These are phyloP conservation scores for Uropetala carovei DNA, from an alignment of 2,888 invertebrate species.

Conservation along the genomic window DNA sequence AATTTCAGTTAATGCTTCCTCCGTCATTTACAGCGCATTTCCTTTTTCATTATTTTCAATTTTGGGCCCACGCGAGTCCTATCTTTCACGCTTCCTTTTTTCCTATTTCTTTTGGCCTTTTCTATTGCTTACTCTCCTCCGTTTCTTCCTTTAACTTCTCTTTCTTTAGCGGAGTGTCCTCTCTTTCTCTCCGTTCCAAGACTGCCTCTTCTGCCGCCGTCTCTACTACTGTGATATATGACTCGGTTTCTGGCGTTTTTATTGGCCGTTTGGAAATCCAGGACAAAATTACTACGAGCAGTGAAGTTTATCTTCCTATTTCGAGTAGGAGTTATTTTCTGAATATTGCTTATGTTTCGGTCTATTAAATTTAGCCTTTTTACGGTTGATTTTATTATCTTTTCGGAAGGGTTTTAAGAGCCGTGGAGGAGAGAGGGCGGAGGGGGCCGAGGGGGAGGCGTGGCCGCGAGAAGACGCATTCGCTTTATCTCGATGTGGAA, in stretches of 20 bases:
- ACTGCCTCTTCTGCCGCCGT: not conserved
- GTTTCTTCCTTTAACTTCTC: not conserved
- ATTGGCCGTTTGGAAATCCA: conserved; percentile 14
- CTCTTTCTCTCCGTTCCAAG: not conserved
- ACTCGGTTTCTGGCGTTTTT: not conserved
- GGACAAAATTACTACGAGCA: conserved; percentile 14
- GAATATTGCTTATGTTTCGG: conserved; percentile 16
- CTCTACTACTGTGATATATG: not conserved
- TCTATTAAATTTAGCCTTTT: conserved; percentile 12
- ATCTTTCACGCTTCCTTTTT: not conserved
- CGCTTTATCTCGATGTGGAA: not conserved
- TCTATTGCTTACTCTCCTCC: too few species aligned
- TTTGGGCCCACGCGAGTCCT: not conserved
- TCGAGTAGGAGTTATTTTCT: not conserved
- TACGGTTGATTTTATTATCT: conserved; percentile 14
- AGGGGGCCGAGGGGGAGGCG: not conserved
- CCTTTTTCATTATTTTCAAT: not conserved
- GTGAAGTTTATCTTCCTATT: conserved; percentile 21
- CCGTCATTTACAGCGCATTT: not conserved
- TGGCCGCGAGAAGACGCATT: not conserved
- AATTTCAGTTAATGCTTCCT: not conserved
- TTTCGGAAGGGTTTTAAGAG: not conserved
- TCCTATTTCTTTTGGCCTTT: too few species aligned
- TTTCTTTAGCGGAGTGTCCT: not conserved
- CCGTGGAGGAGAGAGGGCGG: not conserved